Evolutionary conservation across 2,797 vertebrate species (phyloP), one percentile per base, ranked within the genome.

Genomic region (Sciaenops ocellatus): DNA sequence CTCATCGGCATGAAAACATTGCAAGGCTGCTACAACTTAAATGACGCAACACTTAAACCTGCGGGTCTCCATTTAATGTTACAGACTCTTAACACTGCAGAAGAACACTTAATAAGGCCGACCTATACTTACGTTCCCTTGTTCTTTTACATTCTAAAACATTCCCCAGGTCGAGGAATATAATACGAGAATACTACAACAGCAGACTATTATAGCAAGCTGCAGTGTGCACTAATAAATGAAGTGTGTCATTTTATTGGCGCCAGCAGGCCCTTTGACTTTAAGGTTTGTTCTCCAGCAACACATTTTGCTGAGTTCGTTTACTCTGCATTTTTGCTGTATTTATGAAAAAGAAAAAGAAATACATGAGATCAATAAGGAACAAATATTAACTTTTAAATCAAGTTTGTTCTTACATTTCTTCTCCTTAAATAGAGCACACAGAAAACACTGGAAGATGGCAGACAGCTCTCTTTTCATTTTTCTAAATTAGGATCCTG

Each of bases 61-160:
- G 59, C 48, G 59, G 75, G 85, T 82, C 87, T 82, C 71, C 51
- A 46, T 80, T 86, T 79, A 87, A 86, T 44, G 69, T 84, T 78
- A 78, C 46, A 67, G 62, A 6, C 69, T 83, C 64, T 78, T 46
- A 70, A 85, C 69, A 64, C 76, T 9, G 6, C n/a, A 66, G 56
- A 71, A 57, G 44, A 83, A 65, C 30, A 52, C 20, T 89, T 89
- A 71, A 90, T 84, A 51, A 68, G 71, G 65, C 63, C 76, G 72
- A 28, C 55, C 47, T 79, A 72, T 69, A 73, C 76, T 79, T 69
- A 54, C 34, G 68, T 24, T 28, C 59, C 47, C 54, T 52, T 20
- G 3, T 42, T 51, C 41, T 70, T 62, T 74, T 34, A 67, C 3
- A 66, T 44, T 50, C 30, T 62, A 63, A 60, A 56, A 15, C 68